Evolutionary conservation across 2,888 invertebrate species (phyloP).

Genomic region (Chironomus tentans): DNA sequence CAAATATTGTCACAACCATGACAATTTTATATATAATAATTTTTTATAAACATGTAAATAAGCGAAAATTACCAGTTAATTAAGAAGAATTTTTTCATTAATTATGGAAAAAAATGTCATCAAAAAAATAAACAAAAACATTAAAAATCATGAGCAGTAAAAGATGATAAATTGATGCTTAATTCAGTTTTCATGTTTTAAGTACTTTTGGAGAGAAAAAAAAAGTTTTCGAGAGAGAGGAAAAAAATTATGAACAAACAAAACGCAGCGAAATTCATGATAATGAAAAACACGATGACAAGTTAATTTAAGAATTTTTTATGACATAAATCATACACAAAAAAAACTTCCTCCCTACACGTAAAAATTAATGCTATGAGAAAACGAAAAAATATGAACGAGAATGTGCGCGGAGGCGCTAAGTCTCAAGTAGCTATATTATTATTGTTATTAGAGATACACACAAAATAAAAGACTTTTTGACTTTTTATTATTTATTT

Average conservation of each 20-base stretch:
- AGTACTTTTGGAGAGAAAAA: neutral
- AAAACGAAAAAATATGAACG: no score
- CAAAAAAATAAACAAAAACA: neutral
- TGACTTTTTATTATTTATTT: neutral
- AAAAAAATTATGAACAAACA: neutral
- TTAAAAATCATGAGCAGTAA: neutral
- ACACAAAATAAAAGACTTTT: neutral
- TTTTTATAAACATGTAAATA: no score
- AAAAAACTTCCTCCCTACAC: neutral
- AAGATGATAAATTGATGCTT: slow-evolving; percentile 16
- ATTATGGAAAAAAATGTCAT: neutral
- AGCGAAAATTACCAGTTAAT: no score
- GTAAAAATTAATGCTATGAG: neutral
- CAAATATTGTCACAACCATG: no score
- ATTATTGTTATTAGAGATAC: neutral
- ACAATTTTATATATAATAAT: no score
- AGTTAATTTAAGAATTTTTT: slow-evolving; percentile 20
- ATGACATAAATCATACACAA: slow-evolving; percentile 13
- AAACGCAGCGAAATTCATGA: slow-evolving; percentile 4
- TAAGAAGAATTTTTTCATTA: neutral
- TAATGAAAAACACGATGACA: slow-evolving; percentile 22
- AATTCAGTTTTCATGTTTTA: slow-evolving; percentile 20
- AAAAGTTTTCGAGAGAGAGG: neutral
- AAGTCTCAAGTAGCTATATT: neutral
- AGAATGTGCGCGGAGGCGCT: neutral